Conservation (phyloP, 2,113 vertebrate species). For the Spea multiplicata region DNA sequence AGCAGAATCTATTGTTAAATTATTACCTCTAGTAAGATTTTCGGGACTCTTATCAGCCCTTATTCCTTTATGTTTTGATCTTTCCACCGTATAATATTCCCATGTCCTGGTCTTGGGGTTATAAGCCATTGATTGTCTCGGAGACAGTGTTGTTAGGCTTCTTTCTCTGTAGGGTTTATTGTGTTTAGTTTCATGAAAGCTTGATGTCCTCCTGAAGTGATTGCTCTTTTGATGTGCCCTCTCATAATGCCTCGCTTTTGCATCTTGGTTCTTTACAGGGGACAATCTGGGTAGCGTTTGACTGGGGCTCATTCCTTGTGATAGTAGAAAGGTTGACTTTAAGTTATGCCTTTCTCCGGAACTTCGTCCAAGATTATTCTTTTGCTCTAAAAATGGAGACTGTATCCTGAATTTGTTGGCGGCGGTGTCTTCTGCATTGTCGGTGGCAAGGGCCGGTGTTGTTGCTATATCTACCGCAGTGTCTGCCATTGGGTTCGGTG, state of each 20-base stretch:
- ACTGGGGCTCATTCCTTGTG: conserved; percentile 58
- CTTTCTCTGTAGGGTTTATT: conserved; percentile 83
- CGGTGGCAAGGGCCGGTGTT: conserved; percentile 54
- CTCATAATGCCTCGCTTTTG: conserved; percentile 75
- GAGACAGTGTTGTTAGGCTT: conserved; percentile 79
- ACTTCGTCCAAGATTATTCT: conserved; percentile 48
- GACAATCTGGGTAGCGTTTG: conserved; percentile 62
- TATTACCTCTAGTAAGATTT: conserved; percentile 53
- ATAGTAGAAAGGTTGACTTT: conserved; percentile 62
- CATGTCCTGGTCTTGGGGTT: conserved; percentile 68
- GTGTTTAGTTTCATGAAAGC: conserved; percentile 84
- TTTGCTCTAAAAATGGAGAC: conserved; percentile 71
- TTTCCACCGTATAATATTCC: conserved; percentile 66
- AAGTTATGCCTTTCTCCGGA: conserved; percentile 61
- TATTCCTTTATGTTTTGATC: conserved; percentile 59
- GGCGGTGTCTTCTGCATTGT: conserved; percentile 65
- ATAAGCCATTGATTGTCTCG: conserved; percentile 70
- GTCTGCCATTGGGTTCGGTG: conserved; percentile 86
- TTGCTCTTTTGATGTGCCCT: conserved; percentile 68
- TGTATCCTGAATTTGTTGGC: conserved; percentile 71
- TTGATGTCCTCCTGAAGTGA: conserved; percentile 85
- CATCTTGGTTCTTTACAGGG: conserved; percentile 69
- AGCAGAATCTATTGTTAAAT: neutral
- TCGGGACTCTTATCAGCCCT: conserved; percentile 44
- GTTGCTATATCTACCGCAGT: conserved; percentile 71